Evolutionary conservation across 2,797 vertebrate genomes (phyloP).

Genomic region (Characodon lateralis): DNA sequence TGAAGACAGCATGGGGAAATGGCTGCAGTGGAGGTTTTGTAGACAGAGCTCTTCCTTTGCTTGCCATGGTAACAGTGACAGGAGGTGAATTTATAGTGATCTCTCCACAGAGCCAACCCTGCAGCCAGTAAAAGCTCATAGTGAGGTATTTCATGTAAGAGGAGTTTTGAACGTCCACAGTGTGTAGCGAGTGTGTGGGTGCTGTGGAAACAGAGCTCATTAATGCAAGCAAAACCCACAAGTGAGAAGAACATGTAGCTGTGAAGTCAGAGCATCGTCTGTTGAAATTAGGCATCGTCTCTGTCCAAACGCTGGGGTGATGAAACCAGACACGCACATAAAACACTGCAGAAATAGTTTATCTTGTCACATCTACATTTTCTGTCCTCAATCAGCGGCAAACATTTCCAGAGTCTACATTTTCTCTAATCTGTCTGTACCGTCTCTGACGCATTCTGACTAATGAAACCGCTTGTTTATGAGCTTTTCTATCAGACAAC

Average conservation of each 20-base stretch:
- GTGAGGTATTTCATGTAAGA: constrained; percentile 66
- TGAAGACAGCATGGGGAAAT: constrained; percentile 76
- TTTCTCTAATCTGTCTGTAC: constrained; percentile 42
- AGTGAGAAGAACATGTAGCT: constrained; percentile 59
- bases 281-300: constrained; percentile 37
- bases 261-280: constrained; percentile 50
- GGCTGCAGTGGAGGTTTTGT: constrained; percentile 73
- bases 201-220: constrained; percentile 58
- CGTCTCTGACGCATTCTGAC: constrained; percentile 45
- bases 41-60: constrained; percentile 77
- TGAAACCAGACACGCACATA: constrained; percentile 52
- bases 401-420: constrained; percentile 33
- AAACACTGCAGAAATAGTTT: constrained; percentile 60
- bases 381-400: constrained; percentile 47
- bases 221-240: constrained; percentile 57
- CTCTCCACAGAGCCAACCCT: constrained; percentile 54
- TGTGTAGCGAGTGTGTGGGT: constrained; percentile 56
- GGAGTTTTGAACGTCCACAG: constrained; percentile 54
- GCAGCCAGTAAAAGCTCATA: constrained; percentile 63
- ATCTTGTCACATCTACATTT: constrained; percentile 48
- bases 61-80: constrained; percentile 83
- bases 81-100: constrained; percentile 78
- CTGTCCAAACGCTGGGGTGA: constrained; percentile 30
- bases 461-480: constrained; percentile 50
- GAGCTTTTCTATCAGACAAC: constrained; percentile 42